Base-by-base conservation (phyloP, 2,113 vertebrate species). In the Tyrannus savana region DNA sequence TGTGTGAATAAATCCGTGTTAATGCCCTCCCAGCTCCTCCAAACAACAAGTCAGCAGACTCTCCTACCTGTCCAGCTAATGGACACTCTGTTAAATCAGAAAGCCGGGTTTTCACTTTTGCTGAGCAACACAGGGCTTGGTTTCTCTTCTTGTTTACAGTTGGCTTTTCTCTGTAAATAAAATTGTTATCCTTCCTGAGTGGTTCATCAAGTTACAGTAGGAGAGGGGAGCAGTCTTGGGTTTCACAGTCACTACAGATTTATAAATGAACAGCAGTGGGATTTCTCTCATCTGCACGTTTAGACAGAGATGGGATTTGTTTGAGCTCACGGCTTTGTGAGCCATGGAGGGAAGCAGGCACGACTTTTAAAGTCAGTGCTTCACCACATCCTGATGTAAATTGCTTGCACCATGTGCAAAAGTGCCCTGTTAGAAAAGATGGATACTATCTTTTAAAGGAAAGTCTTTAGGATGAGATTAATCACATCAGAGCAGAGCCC, bases 401-500 rank as follows among this genome's bases (percentile, higher is more conserved):
- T 3, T 42, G 25, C 35, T 59, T 42, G 63, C 72, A 62, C 11
- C 4, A 6, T 3, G 14, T n/a, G 28, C 62, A 68, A 58, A 89
- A 46, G 44, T 8, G 9, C 28, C 58, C 49, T 25, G 19, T 27
- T 46, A 80, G 31, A 59, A 55, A 71, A 77, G 67, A 55, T 6
- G 35, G 72, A 67, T 67, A 39, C 27, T 11, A 10, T 5, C 28
- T 14, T 31, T 14, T 18, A 8, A 4, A 62, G 67, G 25, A 44
- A 52, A 42, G 5, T 9, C 50, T 86, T 89, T 33, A 64, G 68
- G 55, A 74, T 46, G 35, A 80, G 46, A 76, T 69, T 23, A 71
- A 90, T 71, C 68, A 47, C 68, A 84, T 28, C 37, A 49, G 44
- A 87, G 58, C 49, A 93, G 63, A 92, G 58, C 14, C 49, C 42